Evolutionary conservation across 1,140 invertebrate genomes (phyloP).

Genomic region (Sweltsa coloradensis): DNA sequence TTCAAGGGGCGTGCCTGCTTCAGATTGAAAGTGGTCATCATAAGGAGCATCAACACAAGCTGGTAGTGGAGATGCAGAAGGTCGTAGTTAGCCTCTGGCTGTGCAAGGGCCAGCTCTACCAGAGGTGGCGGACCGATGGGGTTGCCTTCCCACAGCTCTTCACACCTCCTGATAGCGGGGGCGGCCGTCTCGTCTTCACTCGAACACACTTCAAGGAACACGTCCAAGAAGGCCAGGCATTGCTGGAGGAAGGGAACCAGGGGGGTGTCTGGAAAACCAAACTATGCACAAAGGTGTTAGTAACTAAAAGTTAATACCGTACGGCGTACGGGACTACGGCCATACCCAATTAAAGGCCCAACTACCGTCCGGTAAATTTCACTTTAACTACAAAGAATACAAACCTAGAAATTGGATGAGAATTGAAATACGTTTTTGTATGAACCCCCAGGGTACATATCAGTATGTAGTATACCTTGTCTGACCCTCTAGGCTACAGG

Average conservation of each 20-base stretch:
- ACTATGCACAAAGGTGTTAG: no score
- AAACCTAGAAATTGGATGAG: no score
- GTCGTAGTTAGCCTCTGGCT: constrained; percentile 58
- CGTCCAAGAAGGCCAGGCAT: constrained; percentile 57
- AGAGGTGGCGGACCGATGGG: constrained; percentile 39
- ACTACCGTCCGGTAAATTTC: no score
- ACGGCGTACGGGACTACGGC: no score
- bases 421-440: no score
- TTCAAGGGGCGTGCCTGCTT: constrained; percentile 58
- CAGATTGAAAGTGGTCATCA: constrained; percentile 64
- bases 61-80: constrained; percentile 68
- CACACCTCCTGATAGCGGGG: not conserved
- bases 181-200: not conserved
- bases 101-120: constrained; percentile 62
- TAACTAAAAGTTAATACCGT: no score
- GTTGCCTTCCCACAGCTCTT: constrained; percentile 10
- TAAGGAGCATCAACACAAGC: constrained; percentile 58
- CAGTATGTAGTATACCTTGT: no score
- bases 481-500: no score
- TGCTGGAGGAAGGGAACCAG: constrained; percentile 47
- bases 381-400: no score
- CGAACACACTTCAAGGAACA: constrained; percentile 53
- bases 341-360: no score
- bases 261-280: no score
- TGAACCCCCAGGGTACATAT: no score